Base-by-base conservation (phyloP, 2,113 vertebrate species). In the Oreotrochilus melanogaster region DNA sequence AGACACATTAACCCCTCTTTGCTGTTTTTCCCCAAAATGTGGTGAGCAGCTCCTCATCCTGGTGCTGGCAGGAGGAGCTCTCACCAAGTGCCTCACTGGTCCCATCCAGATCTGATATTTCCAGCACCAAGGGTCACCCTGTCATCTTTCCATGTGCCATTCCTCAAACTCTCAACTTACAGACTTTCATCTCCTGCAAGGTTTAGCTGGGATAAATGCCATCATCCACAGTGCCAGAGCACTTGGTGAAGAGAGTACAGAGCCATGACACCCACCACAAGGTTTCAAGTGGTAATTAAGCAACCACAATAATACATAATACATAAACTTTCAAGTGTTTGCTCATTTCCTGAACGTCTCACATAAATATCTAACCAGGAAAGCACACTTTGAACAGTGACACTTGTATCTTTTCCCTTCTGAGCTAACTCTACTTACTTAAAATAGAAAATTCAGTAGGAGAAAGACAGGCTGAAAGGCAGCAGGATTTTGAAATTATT, bases 221-320 rank as follows among this genome's bases (percentile, higher is more conserved):
- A 86, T 37, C 1, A 1, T 24, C 33, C 9, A 56, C 67, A 45
- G 21, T 62, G 67, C 82, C 61, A 56, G 28, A 88, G 42, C 81
- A 56, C 5, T 28, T 45, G 47, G n/a, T 57, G 75, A 75, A 62
- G 64, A 58, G 18, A 23, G 22, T 2, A 39, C 57, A 66, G 58
- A 95, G 47, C 43, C 31, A 1, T 4, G 73, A 69, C 43, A 48
- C 16, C 47, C 37, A 86, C 31, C 62, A 54, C 73, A 89, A 76
- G 30, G 50, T 47, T 85, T 89, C 65, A 79, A 88, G 64, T 70
- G 56, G 64, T 43, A 88, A 66, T 88, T 76, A 85, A 83, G 70
- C 64, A 83, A 67, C 67, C 80, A 51, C 51, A 48, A 43, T 50
- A 79, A 93, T 94, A 93, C 95, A 94, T 88, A 86, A 93, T 70